These are phyloP conservation scores for Aphodius sticticus DNA, from an alignment of 2,888 invertebrate genomes.

Conservation along the genomic window DNA sequence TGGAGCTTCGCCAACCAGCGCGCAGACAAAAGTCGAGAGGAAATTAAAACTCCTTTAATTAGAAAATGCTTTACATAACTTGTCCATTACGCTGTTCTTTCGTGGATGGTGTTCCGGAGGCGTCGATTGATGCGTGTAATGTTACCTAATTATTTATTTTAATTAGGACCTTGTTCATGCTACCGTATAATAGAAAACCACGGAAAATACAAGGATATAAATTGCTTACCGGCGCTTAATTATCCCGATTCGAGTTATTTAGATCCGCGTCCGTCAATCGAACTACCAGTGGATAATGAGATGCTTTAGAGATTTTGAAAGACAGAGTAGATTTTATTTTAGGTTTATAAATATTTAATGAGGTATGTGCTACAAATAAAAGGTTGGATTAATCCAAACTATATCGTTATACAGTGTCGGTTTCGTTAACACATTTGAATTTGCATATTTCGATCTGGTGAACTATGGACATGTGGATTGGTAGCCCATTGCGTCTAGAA, in stretches of 20 bases:
- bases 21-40: conserved; percentile 27
- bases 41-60: conserved; percentile 34
- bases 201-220: conserved; percentile 10
- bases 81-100: conserved; percentile 30
- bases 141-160: conserved; percentile 21
- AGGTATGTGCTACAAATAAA: background rate
- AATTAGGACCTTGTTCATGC: conserved; percentile 22
- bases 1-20: conserved; percentile 22
- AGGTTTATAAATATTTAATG: background rate
- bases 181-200: conserved; percentile 21
- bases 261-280: background rate
- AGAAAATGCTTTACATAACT: conserved; percentile 30
- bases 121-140: conserved; percentile 21
- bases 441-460: no score
- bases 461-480: no score
- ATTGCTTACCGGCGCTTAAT: conserved; percentile 18
- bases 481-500: no score
- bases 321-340: background rate
- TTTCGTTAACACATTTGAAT: no score
- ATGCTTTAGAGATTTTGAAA: background rate
- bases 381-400: no score
- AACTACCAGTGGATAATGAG: background rate
- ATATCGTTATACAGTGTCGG: no score
- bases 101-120: conserved; percentile 15
- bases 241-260: conserved; percentile 6